Conservation (phyloP, 2,113 vertebrate species). For the Otolemur garnettii region DNA sequence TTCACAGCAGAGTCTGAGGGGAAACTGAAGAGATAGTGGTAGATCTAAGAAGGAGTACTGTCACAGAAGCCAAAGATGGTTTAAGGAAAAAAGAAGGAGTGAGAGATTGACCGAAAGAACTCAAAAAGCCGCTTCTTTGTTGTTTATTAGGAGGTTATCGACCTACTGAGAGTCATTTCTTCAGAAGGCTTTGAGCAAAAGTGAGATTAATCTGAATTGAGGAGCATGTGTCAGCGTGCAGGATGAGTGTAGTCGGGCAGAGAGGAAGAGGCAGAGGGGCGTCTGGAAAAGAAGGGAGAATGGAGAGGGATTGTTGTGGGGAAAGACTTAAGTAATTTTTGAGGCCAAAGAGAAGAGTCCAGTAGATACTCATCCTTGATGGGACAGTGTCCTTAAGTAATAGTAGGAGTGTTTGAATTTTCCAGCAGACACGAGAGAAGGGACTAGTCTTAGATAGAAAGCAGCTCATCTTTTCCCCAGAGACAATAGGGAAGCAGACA, state of each 20-base stretch:
- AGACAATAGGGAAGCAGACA: neutral
- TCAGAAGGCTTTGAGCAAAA: neutral
- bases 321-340: neutral
- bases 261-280: neutral
- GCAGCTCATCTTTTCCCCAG: neutral
- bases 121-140: neutral
- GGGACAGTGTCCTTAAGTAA: neutral
- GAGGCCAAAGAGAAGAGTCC: neutral
- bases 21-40: neutral
- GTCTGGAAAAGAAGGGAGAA: neutral
- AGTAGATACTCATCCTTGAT: neutral
- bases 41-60: neutral
- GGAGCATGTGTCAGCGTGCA: neutral
- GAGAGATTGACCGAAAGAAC: neutral
- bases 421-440: neutral
- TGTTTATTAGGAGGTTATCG: neutral
- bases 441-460: neutral
- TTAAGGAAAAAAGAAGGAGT: neutral
- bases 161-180: neutral
- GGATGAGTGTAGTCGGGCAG: neutral
- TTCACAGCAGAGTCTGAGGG: neutral
- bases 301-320: neutral
- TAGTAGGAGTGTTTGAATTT: neutral
- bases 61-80: slow-evolving; percentile 18
- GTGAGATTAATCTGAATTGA: neutral